These are phyloP conservation scores for Numenius arquata DNA, from an alignment of 2,113 vertebrate species.

Conservation along the genomic window DNA sequence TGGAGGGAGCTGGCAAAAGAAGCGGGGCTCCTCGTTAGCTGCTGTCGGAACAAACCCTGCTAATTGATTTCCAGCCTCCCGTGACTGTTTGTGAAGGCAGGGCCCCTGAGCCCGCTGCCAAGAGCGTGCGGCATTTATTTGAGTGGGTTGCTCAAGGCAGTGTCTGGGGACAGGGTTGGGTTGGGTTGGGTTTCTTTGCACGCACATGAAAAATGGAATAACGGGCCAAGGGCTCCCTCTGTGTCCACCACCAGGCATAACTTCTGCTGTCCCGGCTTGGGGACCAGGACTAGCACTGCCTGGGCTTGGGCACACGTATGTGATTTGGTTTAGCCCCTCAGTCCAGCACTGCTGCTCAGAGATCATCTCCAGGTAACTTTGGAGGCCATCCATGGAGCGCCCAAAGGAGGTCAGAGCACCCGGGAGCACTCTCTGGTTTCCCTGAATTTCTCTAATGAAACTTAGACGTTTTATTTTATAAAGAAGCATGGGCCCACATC, in stretches of 20 bases:
- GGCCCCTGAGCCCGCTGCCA: not conserved
- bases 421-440: not conserved
- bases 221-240: not conserved
- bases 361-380: not conserved
- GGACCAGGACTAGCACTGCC: not conserved
- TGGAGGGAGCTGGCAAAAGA: not conserved
- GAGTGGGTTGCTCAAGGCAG: not conserved
- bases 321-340: not conserved
- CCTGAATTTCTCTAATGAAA: not conserved
- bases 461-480: not conserved
- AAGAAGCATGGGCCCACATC: not conserved
- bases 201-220: not conserved
- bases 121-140: not conserved
- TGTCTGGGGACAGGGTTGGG: not conserved
- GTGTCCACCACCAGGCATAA: not conserved
- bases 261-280: not conserved
- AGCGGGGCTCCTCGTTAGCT: not conserved
- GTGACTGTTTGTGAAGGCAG: not conserved
- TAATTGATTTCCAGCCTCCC: not conserved
- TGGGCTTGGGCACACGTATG: accelerated
- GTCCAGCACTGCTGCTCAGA: not conserved
- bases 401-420: not conserved
- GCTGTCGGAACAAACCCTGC: not conserved
- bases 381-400: not conserved
- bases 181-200: not conserved